Base-by-base conservation (phyloP, 2,888 invertebrate species). In the Abrostola tripartita region DNA sequence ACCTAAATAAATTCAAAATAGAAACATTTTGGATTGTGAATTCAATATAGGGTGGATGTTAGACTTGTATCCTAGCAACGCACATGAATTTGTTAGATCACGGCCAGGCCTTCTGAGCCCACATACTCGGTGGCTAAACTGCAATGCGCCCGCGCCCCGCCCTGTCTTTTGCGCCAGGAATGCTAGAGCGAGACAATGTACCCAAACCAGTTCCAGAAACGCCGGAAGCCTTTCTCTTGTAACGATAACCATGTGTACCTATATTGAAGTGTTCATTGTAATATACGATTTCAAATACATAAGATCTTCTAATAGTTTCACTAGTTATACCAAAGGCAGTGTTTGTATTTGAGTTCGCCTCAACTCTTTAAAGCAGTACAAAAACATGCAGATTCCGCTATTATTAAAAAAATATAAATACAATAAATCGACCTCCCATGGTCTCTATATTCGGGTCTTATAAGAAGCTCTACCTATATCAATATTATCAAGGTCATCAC, bases 141-240 rank as follows among this genome's bases (percentile, higher is more conserved):
- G 85, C 84, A 82, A 76, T 79, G 81, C 83, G 65, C 71, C 66
- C 71, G 72, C 75, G 71, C 78, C 78, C 72, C 78, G 73, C 79
- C 76, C 79, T 81, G 81, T 83, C 78, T 82, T 78, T 82, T 79
- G 80, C 83, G 83, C 84, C 77, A 81, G 82, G 79, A 80, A 75
- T 76, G 80, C 72, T 76, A 78, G 81, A 83, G 77, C 70, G 85
- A 81, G 85, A 86, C 72, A 74, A 78, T 78, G 61, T 65, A 76
- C 64, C 59, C 59, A 81, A 88, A 90, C 90, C 87, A 83, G 90
- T 89, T 86, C 73, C 76, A 83, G 81, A 87, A 85, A 87, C 86
- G 85, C 88, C 90, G 90, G 91, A 91, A 91, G 87, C 88, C 87
- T 91, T 89, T 89, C 89, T 89, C 87, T 84, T 78, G 74, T 81